phyloP scores from a whole-genome alignment of 2,113 vertebrate genomes.

The Hippocampus barbouri region DNA sequence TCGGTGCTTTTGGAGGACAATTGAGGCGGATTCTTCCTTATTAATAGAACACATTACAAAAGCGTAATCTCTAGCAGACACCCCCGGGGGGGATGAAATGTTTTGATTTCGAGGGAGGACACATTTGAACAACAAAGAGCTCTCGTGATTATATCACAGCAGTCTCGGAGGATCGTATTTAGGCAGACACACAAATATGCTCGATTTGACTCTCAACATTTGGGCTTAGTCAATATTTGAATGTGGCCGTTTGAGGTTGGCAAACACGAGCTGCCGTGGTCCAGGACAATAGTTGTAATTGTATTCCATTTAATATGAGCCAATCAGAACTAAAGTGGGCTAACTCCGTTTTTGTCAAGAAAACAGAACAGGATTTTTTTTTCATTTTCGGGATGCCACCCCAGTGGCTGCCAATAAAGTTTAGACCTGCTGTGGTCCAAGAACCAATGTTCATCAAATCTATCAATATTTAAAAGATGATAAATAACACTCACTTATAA shows the following conservation, averaged over 20 bases:
- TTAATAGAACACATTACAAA: slow-evolving; percentile 1
- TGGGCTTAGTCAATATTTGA: slow-evolving; percentile 12
- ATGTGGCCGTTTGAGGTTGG: slow-evolving; percentile 8
- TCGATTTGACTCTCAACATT: slow-evolving; percentile 22
- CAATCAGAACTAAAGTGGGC: background rate
- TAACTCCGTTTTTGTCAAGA: background rate
- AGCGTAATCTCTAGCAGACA: background rate
- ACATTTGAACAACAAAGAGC: background rate
- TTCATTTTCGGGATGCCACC: too few species aligned
- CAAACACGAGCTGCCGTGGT: slow-evolving; percentile 1
- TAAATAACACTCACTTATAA: too few species aligned
- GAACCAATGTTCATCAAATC: too few species aligned
- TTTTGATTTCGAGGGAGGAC: slow-evolving; percentile 3
- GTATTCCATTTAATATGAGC: background rate
- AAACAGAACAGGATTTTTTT: too few species aligned
- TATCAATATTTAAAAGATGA: too few species aligned
- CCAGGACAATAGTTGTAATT: background rate
- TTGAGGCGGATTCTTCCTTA: background rate
- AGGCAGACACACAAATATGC: slow-evolving; percentile 14
- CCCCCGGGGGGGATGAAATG: background rate
- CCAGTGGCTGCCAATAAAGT: too few species aligned
- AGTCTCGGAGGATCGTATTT: slow-evolving; percentile 16
- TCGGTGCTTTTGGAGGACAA: background rate
- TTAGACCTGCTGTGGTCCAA: too few species aligned
- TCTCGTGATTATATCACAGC: background rate